Base-by-base conservation (phyloP, 2,888 invertebrate genomes). In the Athalia cordata region DNA sequence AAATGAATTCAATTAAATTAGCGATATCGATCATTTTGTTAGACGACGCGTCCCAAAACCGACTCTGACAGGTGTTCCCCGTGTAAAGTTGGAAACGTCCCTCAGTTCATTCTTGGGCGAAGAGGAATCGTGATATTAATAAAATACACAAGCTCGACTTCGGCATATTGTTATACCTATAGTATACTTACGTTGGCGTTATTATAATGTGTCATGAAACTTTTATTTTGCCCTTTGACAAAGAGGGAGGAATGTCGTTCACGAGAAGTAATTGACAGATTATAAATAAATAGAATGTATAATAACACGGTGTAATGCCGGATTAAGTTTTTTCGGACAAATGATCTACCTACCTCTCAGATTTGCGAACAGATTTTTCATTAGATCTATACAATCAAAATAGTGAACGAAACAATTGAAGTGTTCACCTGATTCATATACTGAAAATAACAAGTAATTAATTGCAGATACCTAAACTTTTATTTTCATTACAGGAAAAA, bases 401-500 rank as follows among this genome's bases (percentile, higher is more conserved):
- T 52, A 9, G 7, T 52, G 7, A 55, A 29, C 29, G 29, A 29
- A 29, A 29, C 29, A 29, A 29, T 2, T 29, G 29, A 29, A 29
- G 29, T 29, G 2, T 29, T 29, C 29, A 29, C 29, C 29, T 29
- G 2, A 29, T 29, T 2, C 2, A 29, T 29, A 29, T 29, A 29
- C 29, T 29, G 29, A 2, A 62, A 8, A 13, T 11, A 13, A 62
- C 4, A 1, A 5, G 5, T 65, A 6, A 43, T 65, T 43, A 8
- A 11, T 47, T 9, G 0, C 45, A 11, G 8, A 43, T 9, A 45
- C 6, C 15, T 8, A 2, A 57, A 45, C n/a, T 59, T 45, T 59
- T 47, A 11, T 59, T 59, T 9, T 8, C 8, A 47, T 29, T 72
- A 55, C 77, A 80, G 81, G 82, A 0, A 87, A 81, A 80, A 86